phyloP scores from a whole-genome alignment of 92 coral and sea anemone species.

The Umimayanthus chanpuru region DNA sequence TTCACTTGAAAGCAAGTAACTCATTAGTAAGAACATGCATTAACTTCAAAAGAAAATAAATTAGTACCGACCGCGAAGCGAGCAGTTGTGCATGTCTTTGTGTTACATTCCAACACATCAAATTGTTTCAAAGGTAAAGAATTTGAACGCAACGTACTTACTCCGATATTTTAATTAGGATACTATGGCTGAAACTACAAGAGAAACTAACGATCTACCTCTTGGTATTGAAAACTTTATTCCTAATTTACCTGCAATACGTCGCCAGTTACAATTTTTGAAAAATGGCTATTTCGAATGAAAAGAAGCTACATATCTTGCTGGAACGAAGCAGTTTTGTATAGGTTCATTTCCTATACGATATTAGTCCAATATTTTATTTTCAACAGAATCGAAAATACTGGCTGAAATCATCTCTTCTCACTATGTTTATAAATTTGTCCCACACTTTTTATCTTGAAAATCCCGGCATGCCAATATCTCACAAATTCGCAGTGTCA shows the following conservation, averaged over 20 bases:
- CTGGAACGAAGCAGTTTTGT: conserved; percentile 19
- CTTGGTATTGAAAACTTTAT: not conserved
- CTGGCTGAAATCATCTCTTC: not conserved
- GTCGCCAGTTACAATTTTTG: not conserved
- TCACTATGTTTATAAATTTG: conserved; percentile 1
- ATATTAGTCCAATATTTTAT: conserved; percentile 32
- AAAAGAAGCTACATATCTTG: conserved; percentile 9
- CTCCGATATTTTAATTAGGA: not conserved
- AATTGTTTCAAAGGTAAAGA: not conserved
- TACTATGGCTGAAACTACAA: not conserved
- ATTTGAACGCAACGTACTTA: not conserved
- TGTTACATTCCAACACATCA: conserved; percentile 25
- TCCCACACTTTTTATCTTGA: conserved; percentile 26
- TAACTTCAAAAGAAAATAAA: conserved; percentile 1
- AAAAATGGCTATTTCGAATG: not conserved
- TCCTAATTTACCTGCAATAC: not conserved
- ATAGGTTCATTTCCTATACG: conserved; percentile 26
- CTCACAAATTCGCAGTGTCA: conserved; percentile 10
- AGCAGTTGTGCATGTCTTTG: not conserved
- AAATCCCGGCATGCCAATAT: conserved; percentile 31
- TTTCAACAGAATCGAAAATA: conserved; percentile 31
- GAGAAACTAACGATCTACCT: not conserved
- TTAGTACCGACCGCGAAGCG: not conserved
- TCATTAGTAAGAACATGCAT: not conserved
- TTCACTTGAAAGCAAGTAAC: conserved; percentile 26